Base-by-base conservation (phyloP, 1,140 invertebrate genomes). In the Cotesia chilonis region DNA sequence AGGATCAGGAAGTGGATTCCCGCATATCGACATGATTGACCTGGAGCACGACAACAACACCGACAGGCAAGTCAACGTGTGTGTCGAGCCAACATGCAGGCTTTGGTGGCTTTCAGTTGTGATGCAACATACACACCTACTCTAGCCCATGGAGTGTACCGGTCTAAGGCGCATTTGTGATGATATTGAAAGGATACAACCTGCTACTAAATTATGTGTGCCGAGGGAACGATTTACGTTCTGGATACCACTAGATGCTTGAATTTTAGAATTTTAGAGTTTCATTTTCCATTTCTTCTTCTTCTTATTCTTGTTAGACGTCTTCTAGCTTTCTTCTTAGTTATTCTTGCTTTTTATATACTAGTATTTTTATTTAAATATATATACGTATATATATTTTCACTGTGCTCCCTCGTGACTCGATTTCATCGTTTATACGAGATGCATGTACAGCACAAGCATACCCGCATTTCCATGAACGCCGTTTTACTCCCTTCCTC, bases 31-130 rank as follows among this genome's bases (percentile, higher is more conserved):
- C 78, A 87, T 87, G 86, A 87, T 87, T 74, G 86, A 87, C 76
- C 81, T 87, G 75, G 86, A 87, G 76, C 82, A 84, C 51, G 86
- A 87, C 68, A 85, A 82, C 75, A 80, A 83, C 76, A 84, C 85
- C 78, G 84, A 85, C 78, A 87, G 85, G 86, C 82, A 82, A 86
- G 82, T 47, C 35, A 68, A 12, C 66, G 52, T 55, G 41, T 28
- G 37, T 14, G 17, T 14, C 20, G 12, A 47, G 41, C 17, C 68
- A 51, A 70, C 59, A 61, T 3, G 60, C 17, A 36, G 9, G 51
- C 66, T 68, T 55, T 68, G 17, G 20, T 57, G 36, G 51, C 54
- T 37, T 54, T 68, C 6, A 38, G 17, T 57, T 37, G n/a, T 37
- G 60, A 51, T n/a, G 3, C 38, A 37, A 63, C 12, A 51, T 7